Percentiles rank a stretch among this genome's conserved stretches.
phyloP scores from a whole-genome alignment of 1,140 invertebrate species.

The Ectropis grisescens region DNA sequence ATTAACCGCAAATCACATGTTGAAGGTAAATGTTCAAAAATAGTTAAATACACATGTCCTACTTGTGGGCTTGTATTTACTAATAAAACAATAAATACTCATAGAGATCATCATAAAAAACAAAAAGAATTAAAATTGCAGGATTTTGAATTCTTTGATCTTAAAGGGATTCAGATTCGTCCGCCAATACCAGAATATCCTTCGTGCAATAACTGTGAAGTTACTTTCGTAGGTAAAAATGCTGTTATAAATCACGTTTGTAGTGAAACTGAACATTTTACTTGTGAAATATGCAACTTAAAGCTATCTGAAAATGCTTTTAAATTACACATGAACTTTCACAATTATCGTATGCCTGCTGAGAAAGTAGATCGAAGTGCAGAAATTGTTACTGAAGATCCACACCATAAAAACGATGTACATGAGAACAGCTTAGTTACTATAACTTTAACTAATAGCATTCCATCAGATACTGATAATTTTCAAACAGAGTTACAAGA shows the following conservation, averaged over 20 bases:
- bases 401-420: neutral
- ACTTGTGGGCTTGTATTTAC: conserved; percentile 37
- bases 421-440: too few species aligned
- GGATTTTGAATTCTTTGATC: conserved; percentile 33
- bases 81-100: conserved; percentile 12
- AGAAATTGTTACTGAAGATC: neutral
- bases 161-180: conserved; percentile 18
- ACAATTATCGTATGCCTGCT: too few species aligned
- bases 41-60: conserved; percentile 23
- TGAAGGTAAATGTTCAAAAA: conserved; percentile 15
- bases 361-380: too few species aligned
- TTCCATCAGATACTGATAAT: too few species aligned
- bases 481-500: too few species aligned
- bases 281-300: conserved; percentile 26
- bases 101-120: conserved; percentile 23
- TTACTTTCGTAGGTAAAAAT: conserved; percentile 24
- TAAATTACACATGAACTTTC: conserved; percentile 37
- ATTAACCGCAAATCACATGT: conserved; percentile 17
- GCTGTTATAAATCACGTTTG: conserved; percentile 26
- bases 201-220: conserved; percentile 28
- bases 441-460: too few species aligned
- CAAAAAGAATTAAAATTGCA: conserved; percentile 21
- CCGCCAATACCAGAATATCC: conserved; percentile 38
- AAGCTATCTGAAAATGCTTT: conserved; percentile 25
- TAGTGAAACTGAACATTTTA: conserved; percentile 12